phyloP scores from a whole-genome alignment of 2,797 vertebrate species.

The Falco rusticolus region DNA sequence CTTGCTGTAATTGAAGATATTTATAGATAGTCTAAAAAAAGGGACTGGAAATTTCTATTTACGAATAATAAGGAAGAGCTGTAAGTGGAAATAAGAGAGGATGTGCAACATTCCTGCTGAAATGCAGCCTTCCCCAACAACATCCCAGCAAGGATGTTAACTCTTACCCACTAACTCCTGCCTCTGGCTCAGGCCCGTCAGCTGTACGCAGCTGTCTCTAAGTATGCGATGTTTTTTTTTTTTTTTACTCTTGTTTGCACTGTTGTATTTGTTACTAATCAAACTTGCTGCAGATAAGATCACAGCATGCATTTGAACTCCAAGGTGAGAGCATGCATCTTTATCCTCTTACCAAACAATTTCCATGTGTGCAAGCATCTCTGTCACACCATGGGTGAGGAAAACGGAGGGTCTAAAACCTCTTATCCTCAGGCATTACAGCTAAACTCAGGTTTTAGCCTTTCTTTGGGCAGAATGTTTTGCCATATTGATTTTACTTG shows the following conservation, averaged over 20 bases:
- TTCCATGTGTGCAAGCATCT: not conserved
- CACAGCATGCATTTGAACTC: not conserved
- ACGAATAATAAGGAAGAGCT: not conserved
- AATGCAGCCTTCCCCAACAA: not conserved
- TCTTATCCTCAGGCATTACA: not conserved
- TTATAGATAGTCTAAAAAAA: not conserved
- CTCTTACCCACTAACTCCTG: not conserved
- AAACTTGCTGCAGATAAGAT: conserved; percentile 31
- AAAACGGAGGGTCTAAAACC: not conserved
- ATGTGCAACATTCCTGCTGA: not conserved
- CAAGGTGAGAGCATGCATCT: not conserved
- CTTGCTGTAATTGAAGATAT: not conserved
- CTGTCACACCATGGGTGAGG: not conserved
- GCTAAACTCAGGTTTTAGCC: not conserved
- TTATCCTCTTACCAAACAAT: not conserved
- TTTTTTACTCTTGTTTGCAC: not conserved
- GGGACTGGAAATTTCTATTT: not conserved
- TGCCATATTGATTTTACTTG: not conserved
- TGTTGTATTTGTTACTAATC: conserved; percentile 1
- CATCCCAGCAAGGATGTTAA: not conserved
- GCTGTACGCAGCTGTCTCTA: not conserved
- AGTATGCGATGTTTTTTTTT: too few species aligned
- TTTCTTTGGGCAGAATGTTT: not conserved
- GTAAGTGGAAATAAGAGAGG: not conserved
- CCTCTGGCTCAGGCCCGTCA: not conserved